phyloP scores from a whole-genome alignment of 2,797 vertebrate genomes.

The Psittacula derbiana region DNA sequence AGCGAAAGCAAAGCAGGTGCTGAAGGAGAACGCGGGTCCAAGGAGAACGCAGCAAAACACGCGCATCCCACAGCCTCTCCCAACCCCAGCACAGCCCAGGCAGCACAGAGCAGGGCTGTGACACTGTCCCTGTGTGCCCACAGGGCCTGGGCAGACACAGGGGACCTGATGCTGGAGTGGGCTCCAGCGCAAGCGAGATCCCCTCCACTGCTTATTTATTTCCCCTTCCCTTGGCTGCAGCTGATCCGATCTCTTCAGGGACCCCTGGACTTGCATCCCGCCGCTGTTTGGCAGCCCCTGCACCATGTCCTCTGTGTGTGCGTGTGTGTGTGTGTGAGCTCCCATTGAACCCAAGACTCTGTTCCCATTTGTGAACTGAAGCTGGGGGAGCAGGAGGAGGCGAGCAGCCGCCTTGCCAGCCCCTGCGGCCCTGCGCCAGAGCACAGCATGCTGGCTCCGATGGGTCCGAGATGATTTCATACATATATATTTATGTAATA shows the following conservation, averaged over 20 bases:
- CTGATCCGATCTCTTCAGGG: constrained; percentile 55
- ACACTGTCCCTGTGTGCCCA: neutral
- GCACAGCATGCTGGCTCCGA: constrained; percentile 40
- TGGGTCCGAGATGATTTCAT: constrained; percentile 60
- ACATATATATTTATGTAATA: constrained; percentile 59
- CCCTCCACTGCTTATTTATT: neutral
- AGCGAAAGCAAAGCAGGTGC: neutral
- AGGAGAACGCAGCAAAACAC: neutral
- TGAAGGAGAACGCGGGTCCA: neutral
- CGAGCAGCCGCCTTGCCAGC: neutral
- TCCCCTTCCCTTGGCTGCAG: neutral
- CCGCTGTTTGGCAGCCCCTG: constrained; percentile 2
- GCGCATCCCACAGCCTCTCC: neutral
- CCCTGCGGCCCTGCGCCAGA: neutral
- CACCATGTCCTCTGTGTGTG: constrained; percentile 26
- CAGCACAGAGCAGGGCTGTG: neutral
- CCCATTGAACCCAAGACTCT: constrained; percentile 62
- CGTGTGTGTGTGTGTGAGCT: constrained; percentile 36
- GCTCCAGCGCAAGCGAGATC: neutral
- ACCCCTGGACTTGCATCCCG: neutral
- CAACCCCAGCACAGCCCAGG: neutral
- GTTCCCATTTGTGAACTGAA: constrained; percentile 48
- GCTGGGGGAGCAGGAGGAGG: neutral
- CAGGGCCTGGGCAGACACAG: neutral
- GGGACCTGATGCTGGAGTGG: neutral